A percentile compares a stretch with the other conserved stretches of the same genome.
phyloP scores from a whole-genome alignment of 1,140 invertebrate genomes.

The Mizuhopecten yessoensis region DNA sequence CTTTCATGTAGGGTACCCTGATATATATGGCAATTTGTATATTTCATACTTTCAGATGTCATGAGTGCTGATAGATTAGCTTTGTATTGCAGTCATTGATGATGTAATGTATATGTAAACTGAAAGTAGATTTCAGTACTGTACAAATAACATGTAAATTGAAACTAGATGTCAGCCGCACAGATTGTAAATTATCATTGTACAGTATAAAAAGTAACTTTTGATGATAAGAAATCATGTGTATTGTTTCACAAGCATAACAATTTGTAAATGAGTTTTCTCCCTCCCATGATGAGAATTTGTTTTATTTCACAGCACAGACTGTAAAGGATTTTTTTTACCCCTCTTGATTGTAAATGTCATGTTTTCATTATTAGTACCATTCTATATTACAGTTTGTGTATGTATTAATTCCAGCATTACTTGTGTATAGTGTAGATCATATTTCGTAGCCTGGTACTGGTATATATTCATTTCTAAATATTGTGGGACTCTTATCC shows the following conservation, averaged over 20 bases:
- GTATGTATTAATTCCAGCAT: constrained; percentile 20
- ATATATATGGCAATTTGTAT: not conserved
- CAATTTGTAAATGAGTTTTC: not conserved
- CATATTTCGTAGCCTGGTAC: not conserved
- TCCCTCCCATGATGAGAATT: not conserved
- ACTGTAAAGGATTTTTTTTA: not conserved
- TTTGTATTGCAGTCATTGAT: constrained; percentile 4
- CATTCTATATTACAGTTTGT: not conserved
- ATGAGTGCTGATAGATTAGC: not conserved
- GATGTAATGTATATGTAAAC: constrained; percentile 14
- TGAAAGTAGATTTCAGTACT: not conserved
- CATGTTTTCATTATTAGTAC: too few species aligned
- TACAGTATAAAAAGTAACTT: not conserved
- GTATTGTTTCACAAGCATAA: not conserved
- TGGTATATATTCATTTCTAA: constrained; percentile 4
- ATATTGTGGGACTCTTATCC: not conserved
- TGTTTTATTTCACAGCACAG: not conserved
- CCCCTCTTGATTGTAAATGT: not conserved
- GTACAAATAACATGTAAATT: constrained; percentile 16
- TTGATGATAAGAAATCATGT: not conserved
- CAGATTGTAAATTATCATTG: not conserved
- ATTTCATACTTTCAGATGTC: not conserved
- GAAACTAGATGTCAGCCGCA: not conserved
- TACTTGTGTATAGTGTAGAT: constrained; percentile 27
- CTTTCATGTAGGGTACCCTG: not conserved